A percentile compares a stretch with the other conserved stretches of the same genome.
These are phyloP conservation scores for Tragelaphus buxtoni DNA, from an alignment of 2,113 vertebrate genomes.

Conservation along the genomic window DNA sequence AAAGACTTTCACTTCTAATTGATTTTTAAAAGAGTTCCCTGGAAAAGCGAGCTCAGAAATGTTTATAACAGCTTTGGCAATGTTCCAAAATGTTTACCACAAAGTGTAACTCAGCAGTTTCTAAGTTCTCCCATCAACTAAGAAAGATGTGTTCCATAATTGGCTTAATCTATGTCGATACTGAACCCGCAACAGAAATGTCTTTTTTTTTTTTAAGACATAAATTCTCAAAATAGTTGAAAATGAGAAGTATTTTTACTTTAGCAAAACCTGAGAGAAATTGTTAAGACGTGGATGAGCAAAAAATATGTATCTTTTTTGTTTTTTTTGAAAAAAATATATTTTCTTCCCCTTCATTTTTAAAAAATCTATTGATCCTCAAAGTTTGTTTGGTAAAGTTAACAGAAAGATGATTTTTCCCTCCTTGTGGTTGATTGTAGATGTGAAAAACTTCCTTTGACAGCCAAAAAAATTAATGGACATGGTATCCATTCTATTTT, in stretches of 20 bases:
- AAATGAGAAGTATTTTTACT: background rate
- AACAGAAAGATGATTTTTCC: background rate
- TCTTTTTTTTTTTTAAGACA: slow-evolving; percentile 56
- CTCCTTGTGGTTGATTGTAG: slow-evolving; percentile 23
- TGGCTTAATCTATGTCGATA: slow-evolving; percentile 74
- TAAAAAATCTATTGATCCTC: slow-evolving; percentile 29
- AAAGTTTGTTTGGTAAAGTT: slow-evolving; percentile 3
- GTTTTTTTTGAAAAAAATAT: background rate
- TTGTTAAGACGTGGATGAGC: background rate
- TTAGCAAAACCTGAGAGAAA: background rate
- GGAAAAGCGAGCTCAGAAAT: slow-evolving; percentile 82
- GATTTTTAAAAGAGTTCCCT: slow-evolving; percentile 85
- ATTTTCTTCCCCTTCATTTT: background rate
- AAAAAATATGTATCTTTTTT: background rate
- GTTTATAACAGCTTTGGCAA: slow-evolving; percentile 82
- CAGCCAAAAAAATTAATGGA: slow-evolving; percentile 77
- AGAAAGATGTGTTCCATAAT: slow-evolving; percentile 72
- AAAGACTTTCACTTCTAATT: slow-evolving; percentile 84
- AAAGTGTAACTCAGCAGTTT: slow-evolving; percentile 81
- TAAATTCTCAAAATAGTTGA: slow-evolving; percentile 61
- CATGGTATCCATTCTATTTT: slow-evolving; percentile 77
- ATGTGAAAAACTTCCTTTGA: slow-evolving; percentile 67
- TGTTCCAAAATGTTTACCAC: slow-evolving; percentile 82
- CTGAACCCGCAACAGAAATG: slow-evolving; percentile 59
- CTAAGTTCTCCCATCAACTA: slow-evolving; percentile 60